These are phyloP conservation scores for Pachydiplax longipennis DNA, from an alignment of 2,888 invertebrate species.

Conservation along the genomic window DNA sequence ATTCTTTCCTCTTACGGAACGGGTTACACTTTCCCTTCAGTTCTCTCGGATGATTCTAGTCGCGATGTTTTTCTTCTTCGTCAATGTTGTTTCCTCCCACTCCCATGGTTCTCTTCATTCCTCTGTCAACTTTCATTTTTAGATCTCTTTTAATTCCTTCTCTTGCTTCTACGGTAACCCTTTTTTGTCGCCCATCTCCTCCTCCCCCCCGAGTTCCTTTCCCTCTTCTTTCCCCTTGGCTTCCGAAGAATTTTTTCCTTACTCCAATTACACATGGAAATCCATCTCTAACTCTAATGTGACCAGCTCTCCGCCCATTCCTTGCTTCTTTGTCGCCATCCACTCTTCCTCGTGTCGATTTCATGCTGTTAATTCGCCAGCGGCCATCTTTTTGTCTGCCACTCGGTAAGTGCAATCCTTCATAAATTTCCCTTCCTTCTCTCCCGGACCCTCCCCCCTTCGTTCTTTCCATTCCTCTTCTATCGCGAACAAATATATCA, in stretches of 20 bases:
- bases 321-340: neutral
- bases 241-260: neutral
- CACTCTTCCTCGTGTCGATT: neutral
- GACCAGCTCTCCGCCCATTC: neutral
- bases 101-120: no score
- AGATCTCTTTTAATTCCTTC: no score
- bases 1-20: no score
- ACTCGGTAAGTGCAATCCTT: neutral
- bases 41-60: no score
- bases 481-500: neutral
- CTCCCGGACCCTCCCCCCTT: neutral
- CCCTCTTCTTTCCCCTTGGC: neutral
- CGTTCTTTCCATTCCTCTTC: neutral
- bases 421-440: neutral
- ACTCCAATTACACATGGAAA: no score
- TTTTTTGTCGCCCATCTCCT: neutral
- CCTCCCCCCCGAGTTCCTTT: neutral
- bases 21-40: no score
- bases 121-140: no score
- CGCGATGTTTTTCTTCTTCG: no score
- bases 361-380: neutral
- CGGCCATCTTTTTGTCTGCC: neutral
- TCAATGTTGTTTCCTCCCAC: no score
- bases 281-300: neutral
- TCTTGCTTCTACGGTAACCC: no score